Evolutionary conservation across 2,888 invertebrate genomes (phyloP).

Genomic region (Macaria notata): DNA sequence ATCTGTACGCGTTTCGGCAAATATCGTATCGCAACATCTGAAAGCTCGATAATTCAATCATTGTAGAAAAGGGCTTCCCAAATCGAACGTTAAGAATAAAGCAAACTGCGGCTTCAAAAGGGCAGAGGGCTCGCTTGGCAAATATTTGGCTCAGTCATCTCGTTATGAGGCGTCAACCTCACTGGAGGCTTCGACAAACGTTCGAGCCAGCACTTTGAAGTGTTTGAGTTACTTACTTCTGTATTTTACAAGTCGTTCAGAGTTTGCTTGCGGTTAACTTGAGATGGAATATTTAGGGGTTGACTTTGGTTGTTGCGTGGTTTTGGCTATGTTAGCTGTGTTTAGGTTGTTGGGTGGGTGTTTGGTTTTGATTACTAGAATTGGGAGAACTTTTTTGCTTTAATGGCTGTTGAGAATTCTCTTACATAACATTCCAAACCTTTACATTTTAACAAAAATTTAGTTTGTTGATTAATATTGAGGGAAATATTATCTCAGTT

Average conservation of each 20-base stretch:
- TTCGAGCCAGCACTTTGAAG: conserved; percentile 25
- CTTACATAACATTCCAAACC: too few relatives aligned
- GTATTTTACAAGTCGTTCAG: neutral
- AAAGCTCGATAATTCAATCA: conserved; percentile 32
- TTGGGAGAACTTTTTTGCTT: too few relatives aligned
- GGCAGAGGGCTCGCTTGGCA: conserved; percentile 38
- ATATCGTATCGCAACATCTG: conserved; percentile 25
- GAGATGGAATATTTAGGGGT: neutral
- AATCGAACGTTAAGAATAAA: conserved; percentile 38
- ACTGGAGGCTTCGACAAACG: conserved; percentile 32
- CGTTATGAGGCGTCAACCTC: conserved; percentile 55
- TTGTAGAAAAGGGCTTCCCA: conserved; percentile 28
- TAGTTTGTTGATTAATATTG: too few relatives aligned
- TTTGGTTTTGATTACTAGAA: too few relatives aligned
- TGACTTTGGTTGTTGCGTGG: too few relatives aligned
- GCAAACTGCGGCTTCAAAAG: conserved; percentile 32
- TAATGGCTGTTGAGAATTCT: too few relatives aligned
- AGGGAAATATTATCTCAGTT: too few relatives aligned
- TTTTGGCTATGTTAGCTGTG: too few relatives aligned
- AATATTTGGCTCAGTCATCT: conserved; percentile 56
- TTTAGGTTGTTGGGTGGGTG: too few relatives aligned
- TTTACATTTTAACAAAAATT: too few relatives aligned
- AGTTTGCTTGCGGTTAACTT: neutral
- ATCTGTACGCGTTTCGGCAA: neutral
- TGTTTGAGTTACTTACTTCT: conserved; percentile 6